Base-by-base conservation (phyloP, 1,140 invertebrate species). In the Cataglyphis hispanica region DNA sequence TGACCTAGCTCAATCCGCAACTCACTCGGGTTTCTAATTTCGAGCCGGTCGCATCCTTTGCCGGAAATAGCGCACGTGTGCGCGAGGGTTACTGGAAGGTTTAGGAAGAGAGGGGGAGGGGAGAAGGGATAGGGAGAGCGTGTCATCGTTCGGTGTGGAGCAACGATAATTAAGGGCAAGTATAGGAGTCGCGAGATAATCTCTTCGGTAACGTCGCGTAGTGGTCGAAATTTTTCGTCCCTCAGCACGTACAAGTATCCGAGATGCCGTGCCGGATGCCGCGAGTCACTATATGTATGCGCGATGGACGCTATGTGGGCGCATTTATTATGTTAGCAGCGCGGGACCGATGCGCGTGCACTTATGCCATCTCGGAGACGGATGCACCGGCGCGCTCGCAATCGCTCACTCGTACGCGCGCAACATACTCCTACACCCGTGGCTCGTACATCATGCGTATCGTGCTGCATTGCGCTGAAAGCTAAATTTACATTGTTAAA, bases 241-340 rank as follows among this genome's bases (percentile, higher is more conserved):
- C 43, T 61, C 31, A 19, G 27, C 4, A 46, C 11, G 11, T 11
- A 10, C n/a, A 7, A 22, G 34, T 2, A 46, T 46, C n/a, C 69
- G 40, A n/a, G 40, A n/a, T 31, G n/a, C 11, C 13, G 43, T 8
- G 43, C 50, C 72, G 76, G 77, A 72, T 74, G 60, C 37, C 60
- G 85, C 5, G 34, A 37, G 16, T n/a, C 67, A 53, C 27, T 37
- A 13, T 69, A 64, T n/a, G 1, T 50, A 22, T n/a, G n/a, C n/a
- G n/a, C 37, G 43, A 11, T 27, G 80, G 16, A 31, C n/a, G 22
- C 13, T 46, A 40, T 46, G 46, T 19, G 60, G 2, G 13, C 61
- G 70, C 69, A 86, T 92, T 93, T 93, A 91, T 93, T 92, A 89
- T 86, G 83, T 86, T 76, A 87, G 84, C 86, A 19, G 60, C 60